Base-by-base conservation (phyloP, 2,888 invertebrate genomes). In the Nymphalis polychloros region DNA sequence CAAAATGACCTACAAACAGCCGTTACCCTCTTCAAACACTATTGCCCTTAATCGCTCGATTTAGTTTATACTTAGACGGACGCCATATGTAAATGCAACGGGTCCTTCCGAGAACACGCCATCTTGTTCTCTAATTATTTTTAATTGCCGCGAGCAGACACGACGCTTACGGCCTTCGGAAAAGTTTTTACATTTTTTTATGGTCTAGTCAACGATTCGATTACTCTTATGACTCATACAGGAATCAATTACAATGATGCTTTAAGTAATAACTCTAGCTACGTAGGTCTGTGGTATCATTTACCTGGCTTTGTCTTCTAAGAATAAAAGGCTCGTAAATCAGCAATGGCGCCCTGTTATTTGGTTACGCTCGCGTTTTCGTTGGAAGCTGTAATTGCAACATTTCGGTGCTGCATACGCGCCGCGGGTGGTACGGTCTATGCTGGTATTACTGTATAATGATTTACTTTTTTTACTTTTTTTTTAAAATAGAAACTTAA, bases 41-140 rank as follows among this genome's bases (percentile, higher is more conserved):
- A 89, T 90, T 90, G 90, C 90, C 87, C 86, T 85, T 90, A 91
- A 91, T 91, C 90, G 89, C 76, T 79, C 82, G 87, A 87, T 87
- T 88, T 85, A 82, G 84, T 86, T 85, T 84, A 86, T 84, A 81
- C 83, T 83, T 81, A 78, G 78, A 75, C 84, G 77, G 78, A 75
- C 84, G 85, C 86, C 91, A 88, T 90, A 91, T 92, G 92, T 92
- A 91, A 91, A 92, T 91, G 84, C 84, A 84, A 79, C 80, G 81
- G 79, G 85, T 88, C 92, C 92, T 92, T 92, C 92, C 85, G 82
- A 90, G 92, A 92, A 92, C 81, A 80, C 84, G 84, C 84, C 88
- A 85, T 87, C 86, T 87, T 86, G 85, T 79, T 86, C 90, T 90
- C 92, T 91, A 92, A 92, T 92, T 92, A 92, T 92, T 92, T 92